Conservation (phyloP, 2,888 invertebrate genomes). For the Dinocampus coccinellae region DNA sequence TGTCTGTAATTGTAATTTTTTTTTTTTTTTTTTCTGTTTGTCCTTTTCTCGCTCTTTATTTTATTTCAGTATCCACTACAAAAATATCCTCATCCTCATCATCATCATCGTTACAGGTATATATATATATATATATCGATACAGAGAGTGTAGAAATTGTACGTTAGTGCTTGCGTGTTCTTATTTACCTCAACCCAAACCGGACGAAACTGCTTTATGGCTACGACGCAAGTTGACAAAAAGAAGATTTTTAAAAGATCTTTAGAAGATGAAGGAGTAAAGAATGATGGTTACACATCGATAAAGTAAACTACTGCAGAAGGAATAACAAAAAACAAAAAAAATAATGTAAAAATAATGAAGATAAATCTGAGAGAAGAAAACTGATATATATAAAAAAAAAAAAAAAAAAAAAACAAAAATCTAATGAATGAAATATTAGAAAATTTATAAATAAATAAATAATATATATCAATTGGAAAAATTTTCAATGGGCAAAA, state of each 20-base stretch:
- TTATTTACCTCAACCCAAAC: conserved; percentile 30
- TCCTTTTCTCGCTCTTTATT: neutral
- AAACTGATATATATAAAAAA: neutral
- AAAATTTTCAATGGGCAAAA: neutral
- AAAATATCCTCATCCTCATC: too few species aligned
- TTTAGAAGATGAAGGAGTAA: conserved; percentile 23
- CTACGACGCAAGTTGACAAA: conserved; percentile 38
- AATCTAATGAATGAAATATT: too few species aligned
- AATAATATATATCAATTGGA: too few species aligned
- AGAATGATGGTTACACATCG: conserved; percentile 16
- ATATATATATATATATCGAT: neutral
- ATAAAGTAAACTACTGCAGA: neutral
- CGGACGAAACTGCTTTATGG: conserved; percentile 38
- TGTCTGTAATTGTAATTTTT: conserved; percentile 46
- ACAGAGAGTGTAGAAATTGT: neutral
- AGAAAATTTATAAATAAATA: too few species aligned
- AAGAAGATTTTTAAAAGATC: conserved; percentile 9
- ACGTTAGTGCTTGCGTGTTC: conserved; percentile 20
- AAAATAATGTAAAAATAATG: neutral
- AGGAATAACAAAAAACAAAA: neutral
- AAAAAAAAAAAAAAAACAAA: neutral
- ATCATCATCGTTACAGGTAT: conserved; percentile 18
- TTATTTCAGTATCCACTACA: neutral
- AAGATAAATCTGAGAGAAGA: too few species aligned
- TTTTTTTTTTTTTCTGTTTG: conserved; percentile 14